Evolutionary conservation across 2,113 vertebrate genomes (phyloP), one percentile per base, ranked within the genome.

Genomic region (Spilogale gracilis): DNA sequence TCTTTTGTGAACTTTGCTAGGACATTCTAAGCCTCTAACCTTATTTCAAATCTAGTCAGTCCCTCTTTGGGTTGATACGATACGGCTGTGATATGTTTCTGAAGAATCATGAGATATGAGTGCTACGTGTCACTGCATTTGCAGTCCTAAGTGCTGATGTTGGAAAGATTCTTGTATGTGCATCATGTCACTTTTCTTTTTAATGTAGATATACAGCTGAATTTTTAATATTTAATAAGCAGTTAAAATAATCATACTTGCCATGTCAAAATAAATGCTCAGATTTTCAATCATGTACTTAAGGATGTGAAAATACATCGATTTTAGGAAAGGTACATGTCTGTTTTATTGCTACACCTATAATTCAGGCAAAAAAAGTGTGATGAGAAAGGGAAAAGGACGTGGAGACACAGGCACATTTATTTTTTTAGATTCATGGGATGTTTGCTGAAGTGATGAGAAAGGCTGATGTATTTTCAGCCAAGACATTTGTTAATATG

Each of bases 221-320:
- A 60, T 54, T 82, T 94, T 88, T 52, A 85, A 89, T 89, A 96
- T 85, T 92, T 97, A 71, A 85, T 71, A 54, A 38, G 18, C 52
- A 60, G 9, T 96, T 95, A 83, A 97, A 54, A 48, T 89, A 78
- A 79, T n/a, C 23, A 71, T 76, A 48, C 27, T 96, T 80, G 13
- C 27, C 65, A 11, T 69, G 86, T 95, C 83, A 96, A 81, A 96
- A 74, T 89, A 86, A 63, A 76, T 92, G 17, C 82, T 93, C 43
- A 80, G 0, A 52, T 84, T 83, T 76, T 97, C 48, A 65, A 13
- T 94, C 50, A 60, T 60, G 21, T 38, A 25, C 43, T 96, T 95
- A 94, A 95, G 58, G 32, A 84, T 32, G 30, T 27, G 21, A 52
- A 85, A 90, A 92, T 90, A 50, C 16, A 81, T 54, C 3, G 8